Base-by-base conservation (phyloP, 2,888 invertebrate genomes). In the Drosophila barbarae region DNA sequence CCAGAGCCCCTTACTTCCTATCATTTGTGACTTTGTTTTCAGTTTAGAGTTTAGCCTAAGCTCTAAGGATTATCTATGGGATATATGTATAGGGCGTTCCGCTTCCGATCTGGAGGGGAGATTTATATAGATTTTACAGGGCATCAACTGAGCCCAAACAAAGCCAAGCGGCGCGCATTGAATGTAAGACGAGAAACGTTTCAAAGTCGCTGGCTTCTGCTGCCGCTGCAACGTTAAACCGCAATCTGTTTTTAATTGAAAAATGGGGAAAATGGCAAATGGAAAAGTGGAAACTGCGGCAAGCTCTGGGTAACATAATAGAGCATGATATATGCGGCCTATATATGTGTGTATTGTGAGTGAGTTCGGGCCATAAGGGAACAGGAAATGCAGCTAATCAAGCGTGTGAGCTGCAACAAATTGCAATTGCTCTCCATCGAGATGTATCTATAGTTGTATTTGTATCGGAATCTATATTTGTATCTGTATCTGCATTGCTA, bases 371-470 rank as follows among this genome's bases (percentile, higher is more conserved):
- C 39, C 41, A 54, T 13, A 47, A 30, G 46, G 46, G 46, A 82
- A 84, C 85, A 84, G 77, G 77, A 85, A 76, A 83, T 82, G 69
- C 72, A 61, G 72, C 80, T 79, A 79, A 79, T 83, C 85, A 84
- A 73, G 83, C 83, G 76, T 71, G 61, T 75, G 82, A 78, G 61
- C 66, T 77, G 69, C 42, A 65, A 74, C 82, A 81, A 78, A 77
- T 76, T 68, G 80, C 61, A 59, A 49, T 54, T 70, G 34, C 47
- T 49, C 12, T 49, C 15, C 1, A 36, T 26, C 34, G 2, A 30
- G 3, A 7, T 52, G 41, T 12, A 15, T 3, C 21, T 30, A 13
- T 15, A 46, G 18, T 13, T 15, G 38, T 38, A 26, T 18, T 8
- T 30, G 38, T 10, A n/a, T 34, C 34, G 15, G 36, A 4, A 26